Percentiles rank a stretch among this genome's conserved stretches.
These are phyloP conservation scores for Bilobella aurantiaca DNA, from an alignment of 1,140 invertebrate species.

Conservation along the genomic window DNA sequence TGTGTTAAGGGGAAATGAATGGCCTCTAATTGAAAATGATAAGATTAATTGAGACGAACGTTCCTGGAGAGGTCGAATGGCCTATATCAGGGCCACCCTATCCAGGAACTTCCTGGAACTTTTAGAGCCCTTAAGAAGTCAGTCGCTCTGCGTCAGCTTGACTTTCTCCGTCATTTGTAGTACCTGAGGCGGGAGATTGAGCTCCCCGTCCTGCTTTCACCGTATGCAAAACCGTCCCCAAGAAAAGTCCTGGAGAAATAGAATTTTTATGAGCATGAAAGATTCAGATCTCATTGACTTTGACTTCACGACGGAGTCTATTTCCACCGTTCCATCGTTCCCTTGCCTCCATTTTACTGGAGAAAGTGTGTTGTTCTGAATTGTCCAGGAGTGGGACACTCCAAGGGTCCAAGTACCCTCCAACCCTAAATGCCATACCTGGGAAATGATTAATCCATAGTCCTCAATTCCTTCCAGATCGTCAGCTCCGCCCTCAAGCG, in stretches of 20 bases:
- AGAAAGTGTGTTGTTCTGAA: too few relatives aligned
- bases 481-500: too few relatives aligned
- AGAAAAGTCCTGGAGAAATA: background rate
- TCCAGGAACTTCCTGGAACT: too few relatives aligned
- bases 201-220: too few relatives aligned
- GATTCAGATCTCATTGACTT: background rate
- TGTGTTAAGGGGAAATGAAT: background rate
- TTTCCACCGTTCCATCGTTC: too few relatives aligned
- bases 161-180: background rate
- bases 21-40: background rate
- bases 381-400: too few relatives aligned
- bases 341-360: too few relatives aligned
- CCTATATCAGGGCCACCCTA: too few relatives aligned
- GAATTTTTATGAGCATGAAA: background rate
- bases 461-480: too few relatives aligned
- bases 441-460: background rate
- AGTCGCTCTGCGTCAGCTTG: background rate
- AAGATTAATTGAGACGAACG: background rate
- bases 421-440: too few relatives aligned
- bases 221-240: background rate
- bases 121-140: too few relatives aligned
- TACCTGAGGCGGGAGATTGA: background rate
- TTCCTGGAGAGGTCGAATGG: background rate
- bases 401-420: too few relatives aligned
- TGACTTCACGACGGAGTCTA: background rate